These are phyloP conservation scores for Callinectes sapidus DNA, from an alignment of 2,888 invertebrate genomes.

Conservation along the genomic window DNA sequence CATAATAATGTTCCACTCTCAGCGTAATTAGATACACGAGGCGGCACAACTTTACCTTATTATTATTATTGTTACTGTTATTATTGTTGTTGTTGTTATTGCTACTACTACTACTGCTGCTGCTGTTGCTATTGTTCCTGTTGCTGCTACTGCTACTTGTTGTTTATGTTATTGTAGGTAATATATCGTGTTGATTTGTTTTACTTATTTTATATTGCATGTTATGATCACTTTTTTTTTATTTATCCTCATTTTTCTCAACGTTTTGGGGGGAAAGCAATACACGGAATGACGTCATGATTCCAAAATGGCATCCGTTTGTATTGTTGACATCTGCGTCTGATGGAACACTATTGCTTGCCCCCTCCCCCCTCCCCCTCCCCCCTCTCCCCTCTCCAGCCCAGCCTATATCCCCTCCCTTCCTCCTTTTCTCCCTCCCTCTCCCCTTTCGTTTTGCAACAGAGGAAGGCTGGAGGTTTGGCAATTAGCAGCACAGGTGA, in stretches of 20 bases:
- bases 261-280: background rate
- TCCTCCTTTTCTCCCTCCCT: background rate
- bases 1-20: conserved; percentile 19
- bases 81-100: too few species aligned
- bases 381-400: background rate
- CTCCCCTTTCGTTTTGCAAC: background rate
- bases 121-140: background rate
- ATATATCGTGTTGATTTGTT: background rate
- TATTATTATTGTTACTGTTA: background rate
- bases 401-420: background rate
- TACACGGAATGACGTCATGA: background rate
- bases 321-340: conserved; percentile 16
- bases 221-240: background rate
- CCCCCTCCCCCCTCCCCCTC: background rate
- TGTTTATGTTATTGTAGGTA: background rate
- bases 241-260: background rate
- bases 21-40: background rate
- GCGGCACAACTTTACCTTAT: background rate
- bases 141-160: background rate
- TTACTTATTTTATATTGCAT: background rate
- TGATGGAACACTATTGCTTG: background rate
- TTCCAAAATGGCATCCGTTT: background rate
- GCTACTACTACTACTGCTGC: background rate
- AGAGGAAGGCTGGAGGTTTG: background rate
- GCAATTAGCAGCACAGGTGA: background rate